phyloP scores from a whole-genome alignment of 2,888 invertebrate species.

The Teinopalpus imperialis region DNA sequence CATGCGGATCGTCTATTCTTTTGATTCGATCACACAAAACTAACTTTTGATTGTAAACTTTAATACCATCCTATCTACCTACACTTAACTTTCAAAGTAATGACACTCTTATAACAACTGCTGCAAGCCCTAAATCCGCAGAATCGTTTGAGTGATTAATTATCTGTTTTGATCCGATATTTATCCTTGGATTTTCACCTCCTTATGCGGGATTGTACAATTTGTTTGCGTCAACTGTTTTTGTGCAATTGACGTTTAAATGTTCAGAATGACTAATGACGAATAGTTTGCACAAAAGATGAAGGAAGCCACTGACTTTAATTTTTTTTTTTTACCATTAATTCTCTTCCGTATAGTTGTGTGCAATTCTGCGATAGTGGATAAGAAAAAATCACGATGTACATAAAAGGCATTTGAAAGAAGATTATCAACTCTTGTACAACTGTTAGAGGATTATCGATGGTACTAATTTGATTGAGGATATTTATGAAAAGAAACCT shows the following conservation, averaged over 20 bases:
- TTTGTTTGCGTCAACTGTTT: conserved; percentile 77
- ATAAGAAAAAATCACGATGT: too few species aligned
- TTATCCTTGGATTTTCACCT: conserved; percentile 79
- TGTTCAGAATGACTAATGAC: conserved; percentile 71
- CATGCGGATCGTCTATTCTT: conserved; percentile 65
- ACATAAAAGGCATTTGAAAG: too few species aligned
- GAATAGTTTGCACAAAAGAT: conserved; percentile 30
- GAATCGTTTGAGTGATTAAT: conserved; percentile 56
- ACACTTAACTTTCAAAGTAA: conserved; percentile 38
- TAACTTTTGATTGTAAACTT: conserved; percentile 67
- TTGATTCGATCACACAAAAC: conserved; percentile 65
- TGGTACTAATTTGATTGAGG: too few species aligned
- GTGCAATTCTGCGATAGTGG: too few species aligned
- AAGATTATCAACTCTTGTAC: too few species aligned
- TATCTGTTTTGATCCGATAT: conserved; percentile 62
- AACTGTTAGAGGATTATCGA: too few species aligned
- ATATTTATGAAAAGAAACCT: too few species aligned
- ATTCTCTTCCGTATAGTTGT: too few species aligned
- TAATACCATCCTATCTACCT: conserved; percentile 57
- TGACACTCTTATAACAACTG: conserved; percentile 34
- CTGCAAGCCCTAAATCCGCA: conserved; percentile 40
- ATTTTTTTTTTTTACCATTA: too few species aligned
- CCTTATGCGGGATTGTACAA: conserved; percentile 77
- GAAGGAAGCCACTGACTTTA: conserved; percentile 1
- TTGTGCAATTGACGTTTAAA: conserved; percentile 77